A percentile compares a stretch with the other conserved stretches of the same genome.
These are phyloP conservation scores for Synanthedon vespiformis DNA, from an alignment of 2,888 invertebrate genomes.

Conservation along the genomic window DNA sequence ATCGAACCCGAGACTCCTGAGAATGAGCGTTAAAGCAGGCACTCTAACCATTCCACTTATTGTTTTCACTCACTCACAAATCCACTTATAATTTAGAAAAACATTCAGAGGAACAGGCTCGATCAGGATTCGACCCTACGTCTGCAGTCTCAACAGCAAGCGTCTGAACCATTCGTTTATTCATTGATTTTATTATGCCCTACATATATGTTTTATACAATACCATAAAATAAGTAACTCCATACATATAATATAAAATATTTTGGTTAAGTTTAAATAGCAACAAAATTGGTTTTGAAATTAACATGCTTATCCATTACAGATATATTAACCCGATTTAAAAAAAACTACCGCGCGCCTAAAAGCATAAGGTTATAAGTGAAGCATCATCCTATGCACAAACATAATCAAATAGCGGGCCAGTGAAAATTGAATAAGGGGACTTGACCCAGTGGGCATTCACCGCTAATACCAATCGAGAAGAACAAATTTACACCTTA, in stretches of 20 bases:
- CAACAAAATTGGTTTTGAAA: no score
- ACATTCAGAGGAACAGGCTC: no score
- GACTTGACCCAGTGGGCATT: constrained; percentile 44
- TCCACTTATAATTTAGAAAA: no score
- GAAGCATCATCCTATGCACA: constrained; percentile 42
- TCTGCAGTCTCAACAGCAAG: no score
- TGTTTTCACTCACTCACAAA: no score
- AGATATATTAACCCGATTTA: neutral
- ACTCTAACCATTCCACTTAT: no score
- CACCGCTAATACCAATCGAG: constrained; percentile 1
- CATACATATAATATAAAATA: neutral
- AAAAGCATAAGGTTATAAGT: constrained; percentile 24
- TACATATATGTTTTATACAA: neutral
- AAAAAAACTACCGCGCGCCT: constrained; percentile 16
- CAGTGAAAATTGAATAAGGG: constrained; percentile 63
- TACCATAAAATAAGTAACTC: neutral
- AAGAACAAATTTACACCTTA: neutral
- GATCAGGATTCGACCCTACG: no score
- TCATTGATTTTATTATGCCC: no score
- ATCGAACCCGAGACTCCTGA: no score
- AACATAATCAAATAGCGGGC: constrained; percentile 56
- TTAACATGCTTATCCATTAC: no score
- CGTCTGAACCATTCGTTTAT: no score
- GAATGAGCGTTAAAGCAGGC: no score
- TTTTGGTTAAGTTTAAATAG: neutral